Base-by-base conservation (phyloP, 2,113 vertebrate genomes). In the Eolophus roseicapilla region DNA sequence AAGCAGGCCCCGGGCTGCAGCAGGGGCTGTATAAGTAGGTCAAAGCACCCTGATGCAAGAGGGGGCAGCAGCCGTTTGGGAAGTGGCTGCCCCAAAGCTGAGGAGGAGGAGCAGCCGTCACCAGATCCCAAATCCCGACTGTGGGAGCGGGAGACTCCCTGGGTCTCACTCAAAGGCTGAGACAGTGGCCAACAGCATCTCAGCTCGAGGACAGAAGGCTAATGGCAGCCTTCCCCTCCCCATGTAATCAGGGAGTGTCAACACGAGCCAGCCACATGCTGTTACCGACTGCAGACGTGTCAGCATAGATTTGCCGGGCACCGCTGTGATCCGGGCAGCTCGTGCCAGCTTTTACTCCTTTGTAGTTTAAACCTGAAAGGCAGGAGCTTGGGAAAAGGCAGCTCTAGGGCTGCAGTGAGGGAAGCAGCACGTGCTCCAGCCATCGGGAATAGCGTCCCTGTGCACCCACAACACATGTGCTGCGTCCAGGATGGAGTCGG, bases 191-290 rank as follows among this genome's bases (percentile, higher is more conserved):
- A 94, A 82, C 52, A 85, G 85, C 13, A 9, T 76, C 84, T 35
- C 63, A 33, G 83, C 74, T 57, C 17, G 33, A 76, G 87, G 89
- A 93, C 89, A 95, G 91, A 86, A 95, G 94, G 92, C 71, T 53
- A 27, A 77, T 50, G 90, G 95, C 85, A 94, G 86, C 93, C 39
- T 15, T 60, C 85, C 93, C 93, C 94, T 96, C 94, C 94, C 93
- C 90, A 57, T 77, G 78, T 80, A 52, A 87, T 84, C 63, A 63
- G 78, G 91, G 70, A 94, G 87, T 10, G 67, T 23, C 87, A 87
- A 50, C 44, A 55, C 23, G 37, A 82, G 91, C 78, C 94, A 94
- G 94, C 87, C 92, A 27, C 94, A 94, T 37, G 92, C 93, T 92
- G 94, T 37, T 82, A 71, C 88, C 93, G 16, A 13, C 88, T 53